Percentiles rank a stretch among this genome's conserved stretches.
These are phyloP conservation scores for Leptodactylus fuscus DNA, from an alignment of 2,113 vertebrate genomes.

Conservation along the genomic window DNA sequence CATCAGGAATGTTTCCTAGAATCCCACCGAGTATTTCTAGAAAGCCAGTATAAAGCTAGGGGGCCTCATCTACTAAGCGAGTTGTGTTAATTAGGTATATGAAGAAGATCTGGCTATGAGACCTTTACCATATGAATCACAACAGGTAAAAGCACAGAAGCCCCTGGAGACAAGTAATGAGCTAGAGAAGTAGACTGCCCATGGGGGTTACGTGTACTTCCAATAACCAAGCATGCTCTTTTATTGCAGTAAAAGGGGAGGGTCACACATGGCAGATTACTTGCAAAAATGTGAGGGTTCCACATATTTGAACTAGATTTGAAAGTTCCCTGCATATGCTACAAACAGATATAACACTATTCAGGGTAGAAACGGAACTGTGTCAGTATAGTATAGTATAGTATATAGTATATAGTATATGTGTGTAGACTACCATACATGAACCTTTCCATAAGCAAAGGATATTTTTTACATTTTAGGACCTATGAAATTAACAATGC, in stretches of 20 bases:
- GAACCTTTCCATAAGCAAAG: not conserved
- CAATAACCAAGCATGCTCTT: not conserved
- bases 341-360: no score
- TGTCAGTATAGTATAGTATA: no score
- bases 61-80: not conserved
- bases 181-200: not conserved
- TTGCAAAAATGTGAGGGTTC: not conserved
- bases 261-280: not conserved
- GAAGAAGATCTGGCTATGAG: not conserved
- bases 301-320: no score
- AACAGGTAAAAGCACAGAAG: not conserved
- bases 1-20: slow-evolving; percentile 15
- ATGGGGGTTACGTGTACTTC: not conserved
- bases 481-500: not conserved
- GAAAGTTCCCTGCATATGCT: no score
- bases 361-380: no score
- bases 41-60: not conserved
- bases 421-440: not conserved
- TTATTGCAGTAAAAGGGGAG: not conserved
- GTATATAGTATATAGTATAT: no score
- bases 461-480: not conserved
- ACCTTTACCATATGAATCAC: not conserved
- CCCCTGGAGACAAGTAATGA: not conserved
- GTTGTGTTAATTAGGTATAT: slow-evolving; percentile 8
- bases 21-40: not conserved